Base-by-base conservation (phyloP, 2,113 vertebrate genomes). In the Cairina moschata region DNA sequence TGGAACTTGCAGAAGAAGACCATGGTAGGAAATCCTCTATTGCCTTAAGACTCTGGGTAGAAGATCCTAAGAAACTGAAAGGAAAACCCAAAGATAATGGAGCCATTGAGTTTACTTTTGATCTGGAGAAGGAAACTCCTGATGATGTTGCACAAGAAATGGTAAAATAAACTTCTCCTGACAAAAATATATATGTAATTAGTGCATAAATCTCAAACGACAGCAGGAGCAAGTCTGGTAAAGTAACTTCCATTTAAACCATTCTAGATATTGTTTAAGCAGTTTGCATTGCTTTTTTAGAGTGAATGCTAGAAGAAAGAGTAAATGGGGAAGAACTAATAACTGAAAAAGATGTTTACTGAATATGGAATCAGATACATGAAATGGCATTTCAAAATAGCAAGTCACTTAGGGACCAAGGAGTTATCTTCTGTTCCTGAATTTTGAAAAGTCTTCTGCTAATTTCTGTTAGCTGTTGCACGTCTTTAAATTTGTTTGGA, bases 111-210 rank as follows among this genome's bases (percentile, higher is more conserved):
- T 99, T 99, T 97, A 99, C 99, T 95, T 99, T 99, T 86, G 98
- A 99, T 97, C 96, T 99, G 96, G 98, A 98, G 96, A 99, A 98
- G 82, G 99, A 99, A 97, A 98, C 99, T 42, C 98, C 99, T 20
- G 99, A 99, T 34, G 98, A 99, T 67, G 99, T 99, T 74, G 99
- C 99, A n/a, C 99, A 99, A 97, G 99, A 99, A 98, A 99, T 99
- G 99, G 99, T 99, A 98, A 98, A 97, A 95, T 95, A 97, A 82
- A 85, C 66, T 88, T 95, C 86, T 83, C 56, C 72, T 96, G 80
- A 68, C 73, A 91, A 86, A 89, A 68, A 9, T 93, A 1, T 48
- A 11, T 76, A 44, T 60, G 29, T 80, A 82, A 74, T 26, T 92
- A 90, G 78, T 89, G 54, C 62, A n/a, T 97, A 80, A 93, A 69